These are phyloP conservation scores for Callithrix jacchus DNA, from an alignment of 2,113 vertebrate species.

Conservation along the genomic window DNA sequence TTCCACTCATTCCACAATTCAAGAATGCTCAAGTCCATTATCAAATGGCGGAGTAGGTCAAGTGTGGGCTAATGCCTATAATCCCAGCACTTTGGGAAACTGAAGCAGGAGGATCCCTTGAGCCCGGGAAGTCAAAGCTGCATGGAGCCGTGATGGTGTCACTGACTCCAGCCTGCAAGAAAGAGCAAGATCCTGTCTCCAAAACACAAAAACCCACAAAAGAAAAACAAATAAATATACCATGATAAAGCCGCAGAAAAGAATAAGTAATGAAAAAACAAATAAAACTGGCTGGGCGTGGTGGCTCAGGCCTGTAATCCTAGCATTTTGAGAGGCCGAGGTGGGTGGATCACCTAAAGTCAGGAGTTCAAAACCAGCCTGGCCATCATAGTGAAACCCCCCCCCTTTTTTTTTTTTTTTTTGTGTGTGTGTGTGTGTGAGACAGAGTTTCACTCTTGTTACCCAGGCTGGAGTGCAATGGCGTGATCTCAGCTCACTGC, in stretches of 20 bases:
- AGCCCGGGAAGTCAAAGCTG: neutral
- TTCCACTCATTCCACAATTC: too few species aligned
- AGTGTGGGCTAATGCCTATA: neutral
- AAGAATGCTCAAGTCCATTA: too few species aligned
- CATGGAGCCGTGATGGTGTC: neutral
- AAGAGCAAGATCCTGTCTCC: neutral
- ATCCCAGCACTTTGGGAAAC: neutral
- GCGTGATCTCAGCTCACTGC: too few species aligned
- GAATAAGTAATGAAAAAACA: neutral
- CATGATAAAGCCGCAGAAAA: neutral
- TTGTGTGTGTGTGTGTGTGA: too few species aligned
- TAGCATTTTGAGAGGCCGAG: too few species aligned
- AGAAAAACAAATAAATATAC: neutral
- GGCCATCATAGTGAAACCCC: too few species aligned
- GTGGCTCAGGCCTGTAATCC: too few species aligned
- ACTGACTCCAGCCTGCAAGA: neutral
- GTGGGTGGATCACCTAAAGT: too few species aligned
- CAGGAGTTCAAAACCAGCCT: too few species aligned
- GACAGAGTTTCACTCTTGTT: too few species aligned
- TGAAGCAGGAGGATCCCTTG: neutral
- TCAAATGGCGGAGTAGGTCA: neutral
- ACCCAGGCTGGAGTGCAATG: too few species aligned
- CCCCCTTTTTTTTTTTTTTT: too few species aligned
- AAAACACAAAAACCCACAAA: neutral
- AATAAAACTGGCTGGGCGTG: neutral